These are phyloP conservation scores for Mactromeris polynyma DNA, from an alignment of 2,888 invertebrate genomes.

Conservation along the genomic window DNA sequence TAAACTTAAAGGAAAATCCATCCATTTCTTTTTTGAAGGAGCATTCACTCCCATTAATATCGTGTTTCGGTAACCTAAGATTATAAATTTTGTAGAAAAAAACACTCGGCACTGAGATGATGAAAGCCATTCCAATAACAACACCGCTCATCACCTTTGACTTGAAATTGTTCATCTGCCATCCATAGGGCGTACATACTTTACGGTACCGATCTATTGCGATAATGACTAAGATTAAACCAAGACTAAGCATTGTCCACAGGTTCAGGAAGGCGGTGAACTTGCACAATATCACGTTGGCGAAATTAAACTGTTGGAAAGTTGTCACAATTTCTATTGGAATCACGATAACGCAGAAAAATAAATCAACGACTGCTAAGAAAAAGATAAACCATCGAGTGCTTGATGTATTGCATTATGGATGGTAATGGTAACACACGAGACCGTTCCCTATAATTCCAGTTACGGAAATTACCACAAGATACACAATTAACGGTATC, in stretches of 20 bases:
- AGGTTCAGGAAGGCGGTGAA: conserved; percentile 59
- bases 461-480: conserved; percentile 54
- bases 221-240: conserved; percentile 62
- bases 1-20: conserved; percentile 2
- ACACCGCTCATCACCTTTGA: conserved; percentile 60
- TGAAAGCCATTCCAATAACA: conserved; percentile 39
- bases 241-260: conserved; percentile 57
- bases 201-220: conserved; percentile 75
- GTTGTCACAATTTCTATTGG: conserved; percentile 67
- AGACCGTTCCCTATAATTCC: conserved; percentile 71
- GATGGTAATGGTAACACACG: conserved; percentile 69
- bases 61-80: neutral
- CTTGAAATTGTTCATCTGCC: conserved; percentile 71
- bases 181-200: conserved; percentile 74
- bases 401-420: conserved; percentile 65
- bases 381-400: conserved; percentile 71
- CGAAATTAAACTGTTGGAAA: conserved; percentile 68
- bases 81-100: conserved; percentile 51
- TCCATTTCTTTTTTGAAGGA: conserved; percentile 38
- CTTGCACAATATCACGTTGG: conserved; percentile 55
- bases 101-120: conserved; percentile 55
- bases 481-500: conserved; percentile 62
- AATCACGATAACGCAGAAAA: conserved; percentile 66
- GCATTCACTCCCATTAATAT: conserved; percentile 55
- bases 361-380: conserved; percentile 67